Percentiles rank a stretch among this genome's conserved stretches.
Evolutionary conservation across 2,888 invertebrate genomes (phyloP).

Genomic region (Drosophila subsilvestris): DNA sequence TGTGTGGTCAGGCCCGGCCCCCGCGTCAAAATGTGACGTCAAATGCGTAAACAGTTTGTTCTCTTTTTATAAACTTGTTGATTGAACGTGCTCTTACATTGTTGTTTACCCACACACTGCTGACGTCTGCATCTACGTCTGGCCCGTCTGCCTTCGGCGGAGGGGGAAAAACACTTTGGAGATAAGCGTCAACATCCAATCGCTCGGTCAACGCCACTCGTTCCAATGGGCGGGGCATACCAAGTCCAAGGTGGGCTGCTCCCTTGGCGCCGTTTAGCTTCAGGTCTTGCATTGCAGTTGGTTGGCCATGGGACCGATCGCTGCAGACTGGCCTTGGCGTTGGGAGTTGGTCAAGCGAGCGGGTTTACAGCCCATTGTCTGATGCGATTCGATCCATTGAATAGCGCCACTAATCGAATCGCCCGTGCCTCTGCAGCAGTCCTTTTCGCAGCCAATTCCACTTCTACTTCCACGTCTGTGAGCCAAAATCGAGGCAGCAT

Average conservation of each 20-base stretch:
- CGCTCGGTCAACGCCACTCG: constrained; percentile 28
- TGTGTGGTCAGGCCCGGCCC: constrained; percentile 35
- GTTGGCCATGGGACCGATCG: constrained; percentile 9
- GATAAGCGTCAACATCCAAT: constrained; percentile 36
- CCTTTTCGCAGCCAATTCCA: constrained; percentile 27
- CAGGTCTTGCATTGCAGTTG: constrained; percentile 16
- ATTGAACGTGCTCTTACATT: constrained; percentile 34
- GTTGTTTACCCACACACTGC: constrained; percentile 1
- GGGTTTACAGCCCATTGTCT: background rate
- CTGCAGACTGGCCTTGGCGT: constrained; percentile 22
- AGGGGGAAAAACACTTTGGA: background rate
- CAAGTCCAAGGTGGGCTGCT: constrained; percentile 14
- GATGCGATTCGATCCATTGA: background rate
- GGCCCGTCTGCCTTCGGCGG: background rate
- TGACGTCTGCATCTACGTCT: background rate
- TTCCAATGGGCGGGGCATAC: background rate
- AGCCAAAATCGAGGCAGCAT: constrained; percentile 46
- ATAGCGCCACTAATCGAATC: background rate
- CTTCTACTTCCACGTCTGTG: constrained; percentile 38
- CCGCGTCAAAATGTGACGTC: constrained; percentile 53
- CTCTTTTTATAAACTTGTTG: constrained; percentile 54
- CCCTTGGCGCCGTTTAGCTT: constrained; percentile 54
- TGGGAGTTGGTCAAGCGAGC: background rate
- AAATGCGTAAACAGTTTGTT: constrained; percentile 38
- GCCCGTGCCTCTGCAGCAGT: constrained; percentile 24